Percentiles rank a stretch among this genome's conserved stretches.
phyloP scores from a whole-genome alignment of 1,140 invertebrate species.

The Euura lappo region DNA sequence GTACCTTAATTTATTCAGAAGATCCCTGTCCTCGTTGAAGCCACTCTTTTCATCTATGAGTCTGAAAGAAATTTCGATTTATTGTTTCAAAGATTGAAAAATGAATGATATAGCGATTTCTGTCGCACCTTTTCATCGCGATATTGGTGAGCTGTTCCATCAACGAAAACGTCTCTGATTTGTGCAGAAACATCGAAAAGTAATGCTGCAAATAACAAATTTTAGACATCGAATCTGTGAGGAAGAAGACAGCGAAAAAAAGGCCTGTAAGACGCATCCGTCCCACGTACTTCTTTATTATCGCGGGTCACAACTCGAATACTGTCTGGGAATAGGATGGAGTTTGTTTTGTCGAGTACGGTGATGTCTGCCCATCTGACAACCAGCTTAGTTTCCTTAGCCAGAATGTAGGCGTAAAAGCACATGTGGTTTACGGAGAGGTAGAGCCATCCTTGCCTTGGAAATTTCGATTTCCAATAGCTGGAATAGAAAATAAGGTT shows the following conservation, averaged over 20 bases:
- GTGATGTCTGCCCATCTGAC: conserved; percentile 85
- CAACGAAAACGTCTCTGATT: conserved; percentile 86
- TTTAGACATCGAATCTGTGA: neutral
- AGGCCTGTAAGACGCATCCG: neutral
- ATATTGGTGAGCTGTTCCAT: conserved; percentile 97
- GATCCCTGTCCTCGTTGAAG: conserved; percentile 84
- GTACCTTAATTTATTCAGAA: conserved; percentile 80
- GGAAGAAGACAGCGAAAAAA: neutral
- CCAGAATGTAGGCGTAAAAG: conserved; percentile 95
- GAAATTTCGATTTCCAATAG: conserved; percentile 91
- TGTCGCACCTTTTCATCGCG: conserved; percentile 88
- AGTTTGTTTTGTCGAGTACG: conserved; percentile 76
- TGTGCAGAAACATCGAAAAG: conserved; percentile 90
- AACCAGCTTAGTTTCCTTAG: conserved; percentile 86
- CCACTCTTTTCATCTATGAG: conserved; percentile 86
- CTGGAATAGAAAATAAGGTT: conserved; percentile 62
- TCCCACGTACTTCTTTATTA: conserved; percentile 65
- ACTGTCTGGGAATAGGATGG: conserved; percentile 84
- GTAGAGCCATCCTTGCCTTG: conserved; percentile 95
- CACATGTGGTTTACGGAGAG: conserved; percentile 94
- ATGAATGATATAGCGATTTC: conserved; percentile 23
- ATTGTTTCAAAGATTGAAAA: conserved; percentile 45
- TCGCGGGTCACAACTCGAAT: conserved; percentile 85
- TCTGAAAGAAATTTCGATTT: conserved; percentile 55
- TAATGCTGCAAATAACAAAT: conserved; percentile 69